Base-by-base conservation (phyloP, 2,888 invertebrate species). In the Idaea aversata region DNA sequence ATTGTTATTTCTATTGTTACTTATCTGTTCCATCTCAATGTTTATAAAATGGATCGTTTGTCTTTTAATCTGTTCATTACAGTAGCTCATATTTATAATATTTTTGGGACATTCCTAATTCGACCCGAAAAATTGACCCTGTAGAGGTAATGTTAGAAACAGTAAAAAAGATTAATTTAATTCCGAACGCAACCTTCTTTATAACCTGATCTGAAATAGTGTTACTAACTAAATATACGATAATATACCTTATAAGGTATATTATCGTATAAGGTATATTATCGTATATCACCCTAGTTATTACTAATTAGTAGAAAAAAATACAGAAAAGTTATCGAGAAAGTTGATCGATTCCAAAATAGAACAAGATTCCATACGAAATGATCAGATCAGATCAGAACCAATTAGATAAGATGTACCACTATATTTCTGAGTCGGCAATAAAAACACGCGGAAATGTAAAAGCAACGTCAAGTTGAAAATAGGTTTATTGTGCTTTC, bases 1-100 rank as follows among this genome's bases (percentile, higher is more conserved):
- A 47, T 47, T 47, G 47, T 47, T 47, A 47, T 47, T 47, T 47
- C 47, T 47, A 47, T 47, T 47, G 47, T 47, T 47, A 47, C 47
- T 47, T 47, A 47, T 47, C 47, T 13, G 47, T 47, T 47, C 47
- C 13, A 47, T 47, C 47, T 47, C 47, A 47, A 13, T 47, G 47
- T 47, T 47, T 47, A 10, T 47, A 47, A 47, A 47, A 47, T 47
- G 47, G 47, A 47, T 7, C 47, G 13, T 47, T 47, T 47, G 47
- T 47, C 10, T 47, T 47, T 47, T 47, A 47, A 47, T 47, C 47
- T 47, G 47, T 47, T 7, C 13, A 47, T 13, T 13, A 47, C 47
- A 47, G 47, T 10, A 5, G 47, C 7, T 10, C 13, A 25, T 10
- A 47, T 47, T 10, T 4, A 47, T 47, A 13, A 47, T 13, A 10